These are phyloP conservation scores for Pelmatolapia mariae DNA, from an alignment of 2,113 vertebrate genomes.

Conservation along the genomic window DNA sequence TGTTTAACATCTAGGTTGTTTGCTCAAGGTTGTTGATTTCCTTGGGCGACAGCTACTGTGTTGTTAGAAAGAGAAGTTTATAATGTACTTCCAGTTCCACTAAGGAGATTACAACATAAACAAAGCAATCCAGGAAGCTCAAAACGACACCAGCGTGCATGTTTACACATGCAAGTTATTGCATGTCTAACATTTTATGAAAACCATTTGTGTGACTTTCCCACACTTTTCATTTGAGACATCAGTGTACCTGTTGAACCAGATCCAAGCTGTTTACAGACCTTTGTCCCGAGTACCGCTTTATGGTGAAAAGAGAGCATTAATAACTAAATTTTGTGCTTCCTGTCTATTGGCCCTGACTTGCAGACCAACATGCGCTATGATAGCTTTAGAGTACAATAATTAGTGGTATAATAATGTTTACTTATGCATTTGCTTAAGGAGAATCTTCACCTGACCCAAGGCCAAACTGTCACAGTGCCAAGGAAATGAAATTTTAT, in stretches of 20 bases:
- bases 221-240: not conserved
- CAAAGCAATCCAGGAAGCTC: not conserved
- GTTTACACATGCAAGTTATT: not conserved
- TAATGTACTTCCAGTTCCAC: conserved; percentile 14
- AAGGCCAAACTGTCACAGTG: conserved; percentile 4
- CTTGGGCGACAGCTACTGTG: not conserved
- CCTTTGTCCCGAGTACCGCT: not conserved
- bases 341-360: not conserved
- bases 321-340: not conserved
- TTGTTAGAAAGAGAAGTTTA: conserved; percentile 15
- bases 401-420: not conserved
- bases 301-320: not conserved
- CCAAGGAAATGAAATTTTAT: not conserved
- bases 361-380: not conserved
- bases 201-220: not conserved
- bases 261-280: not conserved
- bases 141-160: not conserved
- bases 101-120: not conserved
- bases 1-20: not conserved
- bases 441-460: not conserved
- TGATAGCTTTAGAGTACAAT: not conserved
- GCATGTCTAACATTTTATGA: not conserved
- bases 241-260: not conserved
- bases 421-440: not conserved
- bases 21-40: not conserved